Conservation (phyloP, 2,113 vertebrate genomes). For the Marmota monax region DNA sequence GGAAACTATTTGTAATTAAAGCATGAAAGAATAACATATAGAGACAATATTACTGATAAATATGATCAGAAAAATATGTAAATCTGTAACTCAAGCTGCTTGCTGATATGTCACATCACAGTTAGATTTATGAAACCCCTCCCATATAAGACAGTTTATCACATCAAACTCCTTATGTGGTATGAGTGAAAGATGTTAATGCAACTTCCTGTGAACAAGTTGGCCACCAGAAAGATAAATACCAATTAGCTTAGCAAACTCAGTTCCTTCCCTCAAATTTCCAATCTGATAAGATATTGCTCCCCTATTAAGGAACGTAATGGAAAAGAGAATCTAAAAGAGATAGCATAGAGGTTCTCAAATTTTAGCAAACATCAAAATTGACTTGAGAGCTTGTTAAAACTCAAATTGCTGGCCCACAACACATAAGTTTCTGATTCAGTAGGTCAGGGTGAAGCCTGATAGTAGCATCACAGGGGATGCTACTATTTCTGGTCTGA, state of each 20-base stretch:
- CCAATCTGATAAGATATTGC: neutral
- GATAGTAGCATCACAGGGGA: neutral
- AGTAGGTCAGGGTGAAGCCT: neutral
- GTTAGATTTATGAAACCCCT: neutral
- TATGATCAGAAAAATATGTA: neutral
- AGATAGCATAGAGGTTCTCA: neutral
- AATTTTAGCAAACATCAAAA: neutral
- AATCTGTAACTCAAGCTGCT: neutral
- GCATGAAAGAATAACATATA: neutral
- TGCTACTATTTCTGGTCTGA: neutral
- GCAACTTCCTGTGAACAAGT: neutral
- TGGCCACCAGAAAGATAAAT: neutral
- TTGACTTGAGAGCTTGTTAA: neutral
- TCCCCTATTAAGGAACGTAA: neutral
- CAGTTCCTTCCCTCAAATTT: neutral
- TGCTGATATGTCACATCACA: neutral
- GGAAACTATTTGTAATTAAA: slow-evolving; percentile 15
- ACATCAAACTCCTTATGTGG: neutral
- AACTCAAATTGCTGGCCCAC: neutral
- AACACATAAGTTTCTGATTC: neutral
- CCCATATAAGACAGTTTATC: neutral
- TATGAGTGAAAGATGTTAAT: neutral
- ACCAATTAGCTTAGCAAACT: neutral
- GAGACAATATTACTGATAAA: neutral
- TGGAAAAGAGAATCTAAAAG: slow-evolving; percentile 4